Evolutionary conservation across 2,113 vertebrate genomes (phyloP), one percentile per base, ranked within the genome.

Genomic region (Elgaria multicarinata): DNA sequence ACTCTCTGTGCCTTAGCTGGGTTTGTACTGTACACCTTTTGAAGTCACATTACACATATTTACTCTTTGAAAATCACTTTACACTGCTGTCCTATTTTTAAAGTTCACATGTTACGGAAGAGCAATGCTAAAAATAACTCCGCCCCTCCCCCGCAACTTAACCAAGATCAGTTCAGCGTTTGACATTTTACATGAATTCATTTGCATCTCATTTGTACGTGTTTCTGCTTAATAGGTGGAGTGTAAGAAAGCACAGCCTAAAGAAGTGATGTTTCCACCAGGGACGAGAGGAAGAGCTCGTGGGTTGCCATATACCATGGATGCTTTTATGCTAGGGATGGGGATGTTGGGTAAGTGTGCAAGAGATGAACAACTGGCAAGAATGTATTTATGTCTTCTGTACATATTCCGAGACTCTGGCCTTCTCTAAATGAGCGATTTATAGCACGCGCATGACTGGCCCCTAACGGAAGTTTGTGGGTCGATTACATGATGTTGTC

Each of bases 171-270:
- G 90, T 95, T 97, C 95, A 97, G 96, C 96, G 67, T 96, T 95
- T 98, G 97, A 97, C 97, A 98, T 98, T 98, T 98, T 94, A 95
- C 94, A 95, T 95, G 96, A 96, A 97, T 98, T 96, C 95, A 97
- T 97, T 97, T 97, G 96, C 97, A 98, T 97, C 97, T 97, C 97
- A 97, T 97, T 96, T 97, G 96, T 97, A 92, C 90, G 6, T 97
- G 93, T 97, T 96, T 97, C 96, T 97, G 95, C 97, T 96, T 95
- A 96, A 97, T 98, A 99, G 99, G 99, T 99, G 98, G 99, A 99
- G 98, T 99, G 98, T 99, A 99, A 99, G 98, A 99, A 99, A 97
- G 99, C 99, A 97, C 99, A 99, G 96, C 99, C 99, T 96, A 99
- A 99, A 96, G 99, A 99, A 98, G 99, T 99, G 97, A 99, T 99